Evolutionary conservation across 2,888 invertebrate genomes (phyloP).

Genomic region (Synergus itoensis): DNA sequence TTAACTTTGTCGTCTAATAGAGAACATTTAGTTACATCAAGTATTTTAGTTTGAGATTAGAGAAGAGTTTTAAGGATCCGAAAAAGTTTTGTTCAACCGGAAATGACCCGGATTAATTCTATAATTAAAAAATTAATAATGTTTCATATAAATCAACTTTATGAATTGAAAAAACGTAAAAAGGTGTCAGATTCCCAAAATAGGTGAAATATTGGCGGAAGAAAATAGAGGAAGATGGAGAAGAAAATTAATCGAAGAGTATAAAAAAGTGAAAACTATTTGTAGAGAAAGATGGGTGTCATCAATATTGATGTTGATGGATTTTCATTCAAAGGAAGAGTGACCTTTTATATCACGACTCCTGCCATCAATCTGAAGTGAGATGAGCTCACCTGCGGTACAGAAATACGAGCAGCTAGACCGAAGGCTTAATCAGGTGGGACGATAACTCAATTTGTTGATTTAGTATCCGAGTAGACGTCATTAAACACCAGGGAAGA

Average conservation of each 20-base stretch:
- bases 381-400: slow-evolving; percentile 25
- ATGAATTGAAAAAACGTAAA: too few species aligned
- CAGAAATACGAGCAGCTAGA: slow-evolving; percentile 44
- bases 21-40: too few species aligned
- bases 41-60: too few species aligned
- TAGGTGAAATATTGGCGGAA: too few species aligned
- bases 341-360: background rate
- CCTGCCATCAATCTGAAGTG: background rate
- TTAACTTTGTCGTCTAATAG: too few species aligned
- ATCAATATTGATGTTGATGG: background rate
- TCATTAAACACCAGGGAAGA: slow-evolving; percentile 50
- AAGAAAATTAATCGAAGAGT: background rate
- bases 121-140: too few species aligned
- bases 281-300: background rate
- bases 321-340: background rate
- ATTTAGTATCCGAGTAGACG: slow-evolving; percentile 45
- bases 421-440: slow-evolving; percentile 53
- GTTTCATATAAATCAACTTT: too few species aligned
- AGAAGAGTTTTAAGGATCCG: too few species aligned
- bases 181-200: too few species aligned
- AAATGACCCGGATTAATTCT: too few species aligned
- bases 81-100: too few species aligned
- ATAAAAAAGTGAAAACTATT: background rate
- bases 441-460: slow-evolving; percentile 54
- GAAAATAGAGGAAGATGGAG: background rate